A percentile compares a stretch with the other conserved stretches of the same genome.
Conservation (phyloP, 2,113 vertebrate genomes). For the Chelonoidis abingdonii region DNA sequence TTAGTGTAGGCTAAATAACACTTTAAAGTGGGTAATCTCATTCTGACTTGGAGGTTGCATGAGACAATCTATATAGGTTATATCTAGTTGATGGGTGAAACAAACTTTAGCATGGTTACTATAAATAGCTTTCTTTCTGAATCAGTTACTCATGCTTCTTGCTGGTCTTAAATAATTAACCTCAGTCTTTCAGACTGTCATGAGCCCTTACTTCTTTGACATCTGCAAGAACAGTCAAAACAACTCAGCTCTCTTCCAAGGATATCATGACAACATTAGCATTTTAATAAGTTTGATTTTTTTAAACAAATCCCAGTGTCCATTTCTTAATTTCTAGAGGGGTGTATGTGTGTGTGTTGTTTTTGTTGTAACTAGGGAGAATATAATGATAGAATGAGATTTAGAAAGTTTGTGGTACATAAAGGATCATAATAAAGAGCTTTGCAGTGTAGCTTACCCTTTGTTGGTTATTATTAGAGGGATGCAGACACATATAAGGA, state of each 20-base stretch:
- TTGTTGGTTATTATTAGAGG: not conserved
- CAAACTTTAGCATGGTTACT: not conserved
- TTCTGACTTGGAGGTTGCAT: not conserved
- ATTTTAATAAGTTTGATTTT: not conserved
- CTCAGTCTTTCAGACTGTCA: not conserved
- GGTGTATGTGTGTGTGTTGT: not conserved
- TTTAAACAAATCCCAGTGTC: not conserved
- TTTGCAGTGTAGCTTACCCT: rapidly evolving
- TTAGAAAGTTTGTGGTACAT: not conserved
- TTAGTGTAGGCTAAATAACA: not conserved
- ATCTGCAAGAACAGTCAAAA: not conserved
- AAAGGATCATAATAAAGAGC: not conserved
- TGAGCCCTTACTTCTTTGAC: not conserved
- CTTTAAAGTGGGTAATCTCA: not conserved
- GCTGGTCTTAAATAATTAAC: not conserved
- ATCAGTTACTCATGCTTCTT: not conserved
- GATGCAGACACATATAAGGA: not conserved
- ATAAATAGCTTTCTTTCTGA: not conserved
- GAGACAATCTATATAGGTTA: not conserved
- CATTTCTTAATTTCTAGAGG: not conserved
- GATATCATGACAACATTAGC: not conserved
- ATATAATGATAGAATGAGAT: not conserved
- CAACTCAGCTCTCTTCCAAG: not conserved
- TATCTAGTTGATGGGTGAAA: not conserved
- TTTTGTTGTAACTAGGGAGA: not conserved